A percentile compares a stretch with the other conserved stretches of the same genome.
Evolutionary conservation across 2,888 invertebrate genomes (phyloP).

Genomic region (Anaspis maculata): DNA sequence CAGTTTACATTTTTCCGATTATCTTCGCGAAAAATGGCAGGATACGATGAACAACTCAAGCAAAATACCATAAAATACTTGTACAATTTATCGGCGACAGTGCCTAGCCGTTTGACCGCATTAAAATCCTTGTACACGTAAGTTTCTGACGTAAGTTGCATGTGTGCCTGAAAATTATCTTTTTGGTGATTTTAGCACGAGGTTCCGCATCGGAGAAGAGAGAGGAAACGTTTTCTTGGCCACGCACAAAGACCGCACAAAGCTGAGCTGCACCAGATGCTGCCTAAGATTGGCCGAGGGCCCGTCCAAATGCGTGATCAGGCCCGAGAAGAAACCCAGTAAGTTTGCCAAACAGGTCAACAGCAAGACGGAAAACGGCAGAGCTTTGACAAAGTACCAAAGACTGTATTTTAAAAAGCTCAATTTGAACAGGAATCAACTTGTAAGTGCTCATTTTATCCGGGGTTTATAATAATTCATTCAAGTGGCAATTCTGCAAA

Average conservation of each 20-base stretch:
- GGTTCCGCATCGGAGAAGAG: conserved; percentile 15
- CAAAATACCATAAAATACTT: conserved; percentile 19
- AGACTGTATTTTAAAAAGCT: too few relatives aligned
- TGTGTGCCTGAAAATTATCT: neutral
- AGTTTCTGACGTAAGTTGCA: too few relatives aligned
- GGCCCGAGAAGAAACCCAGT: too few relatives aligned
- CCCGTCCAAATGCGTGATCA: too few relatives aligned
- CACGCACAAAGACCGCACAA: conserved; percentile 17
- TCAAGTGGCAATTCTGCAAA: too few relatives aligned
- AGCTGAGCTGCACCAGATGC: conserved; percentile 23
- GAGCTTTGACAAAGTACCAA: too few relatives aligned
- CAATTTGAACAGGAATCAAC: too few relatives aligned
- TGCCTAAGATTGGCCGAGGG: too few relatives aligned
- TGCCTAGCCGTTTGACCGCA: conserved; percentile 12
- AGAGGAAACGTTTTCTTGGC: conserved; percentile 13
- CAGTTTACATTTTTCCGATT: neutral
- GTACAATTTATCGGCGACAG: conserved; percentile 8
- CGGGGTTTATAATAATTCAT: too few relatives aligned
- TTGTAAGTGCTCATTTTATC: too few relatives aligned
- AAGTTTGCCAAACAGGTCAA: too few relatives aligned
- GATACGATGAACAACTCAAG: conserved; percentile 4
- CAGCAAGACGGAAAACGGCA: too few relatives aligned
- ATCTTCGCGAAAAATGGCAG: neutral
- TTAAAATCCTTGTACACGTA: conserved; percentile 24
- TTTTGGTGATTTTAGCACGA: conserved; percentile 12